Conservation (phyloP, 2,797 vertebrate species). For the Urocyon cinereoargenteus region DNA sequence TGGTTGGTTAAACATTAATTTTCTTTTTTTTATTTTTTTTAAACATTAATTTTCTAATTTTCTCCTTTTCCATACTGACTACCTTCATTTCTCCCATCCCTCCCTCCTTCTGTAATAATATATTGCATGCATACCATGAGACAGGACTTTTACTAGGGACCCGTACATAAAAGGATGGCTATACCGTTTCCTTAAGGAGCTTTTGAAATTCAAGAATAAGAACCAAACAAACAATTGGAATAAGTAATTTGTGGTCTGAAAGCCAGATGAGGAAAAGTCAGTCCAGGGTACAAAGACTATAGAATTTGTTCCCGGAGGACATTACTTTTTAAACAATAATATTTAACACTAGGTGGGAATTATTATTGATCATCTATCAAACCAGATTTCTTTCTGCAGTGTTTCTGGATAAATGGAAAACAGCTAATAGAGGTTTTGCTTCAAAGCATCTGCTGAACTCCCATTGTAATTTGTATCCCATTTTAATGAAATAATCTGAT, state of each 20-base stretch:
- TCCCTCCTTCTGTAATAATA: background rate
- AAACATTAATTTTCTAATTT: background rate
- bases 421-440: conserved; percentile 49
- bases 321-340: conserved; percentile 57
- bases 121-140: background rate
- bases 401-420: conserved; percentile 57
- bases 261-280: background rate
- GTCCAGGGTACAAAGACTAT: background rate
- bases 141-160: background rate
- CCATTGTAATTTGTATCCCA: conserved; percentile 48
- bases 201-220: background rate
- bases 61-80: background rate
- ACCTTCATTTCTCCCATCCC: background rate
- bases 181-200: background rate
- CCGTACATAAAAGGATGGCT: background rate
- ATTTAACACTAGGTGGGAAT: conserved; percentile 30
- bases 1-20: background rate
- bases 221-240: background rate
- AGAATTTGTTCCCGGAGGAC: conserved; percentile 1
- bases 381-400: conserved; percentile 45
- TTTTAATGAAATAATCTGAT: conserved; percentile 63
- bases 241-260: background rate
- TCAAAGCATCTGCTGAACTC: conserved; percentile 54
- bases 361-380: conserved; percentile 63
- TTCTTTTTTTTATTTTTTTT: background rate